A percentile compares a stretch with the other conserved stretches of the same genome.
These are phyloP conservation scores for Cryptus viduatorius DNA, from an alignment of 2,888 invertebrate genomes.

Conservation along the genomic window DNA sequence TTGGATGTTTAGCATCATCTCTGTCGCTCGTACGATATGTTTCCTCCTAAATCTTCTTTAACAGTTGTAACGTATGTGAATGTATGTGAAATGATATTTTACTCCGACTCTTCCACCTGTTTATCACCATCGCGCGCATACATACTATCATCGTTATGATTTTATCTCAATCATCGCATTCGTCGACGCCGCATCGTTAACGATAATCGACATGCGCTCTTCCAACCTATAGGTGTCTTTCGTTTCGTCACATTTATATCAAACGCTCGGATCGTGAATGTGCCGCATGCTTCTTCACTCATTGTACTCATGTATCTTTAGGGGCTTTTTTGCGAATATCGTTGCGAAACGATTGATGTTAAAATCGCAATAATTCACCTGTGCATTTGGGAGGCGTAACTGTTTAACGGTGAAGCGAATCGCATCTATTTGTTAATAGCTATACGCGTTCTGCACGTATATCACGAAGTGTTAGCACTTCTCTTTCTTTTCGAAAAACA, in stretches of 20 bases:
- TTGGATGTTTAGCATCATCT: constrained; percentile 29
- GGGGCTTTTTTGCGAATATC: constrained; percentile 19
- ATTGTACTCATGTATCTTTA: not conserved
- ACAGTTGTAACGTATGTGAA: constrained; percentile 39
- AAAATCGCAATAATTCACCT: constrained; percentile 9
- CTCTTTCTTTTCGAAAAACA: constrained; percentile 10
- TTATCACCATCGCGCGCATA: constrained; percentile 12
- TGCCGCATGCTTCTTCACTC: constrained; percentile 46
- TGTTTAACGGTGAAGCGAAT: not conserved
- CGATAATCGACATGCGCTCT: constrained; percentile 37
- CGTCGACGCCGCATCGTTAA: constrained; percentile 41
- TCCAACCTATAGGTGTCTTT: constrained; percentile 16
- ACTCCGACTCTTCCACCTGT: constrained; percentile 14
- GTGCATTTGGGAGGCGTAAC: constrained; percentile 13
- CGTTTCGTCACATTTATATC: constrained; percentile 38
- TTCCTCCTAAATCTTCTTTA: constrained; percentile 32
- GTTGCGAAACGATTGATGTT: constrained; percentile 37
- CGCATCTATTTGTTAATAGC: constrained; percentile 40
- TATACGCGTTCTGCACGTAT: constrained; percentile 32
- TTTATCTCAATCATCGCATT: constrained; percentile 23
- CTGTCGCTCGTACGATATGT: constrained; percentile 21
- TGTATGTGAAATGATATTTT: constrained; percentile 34
- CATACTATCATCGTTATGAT: constrained; percentile 33
- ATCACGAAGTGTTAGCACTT: constrained; percentile 57
- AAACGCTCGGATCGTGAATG: constrained; percentile 39